Evolutionary conservation across 2,797 vertebrate genomes (phyloP).

Genomic region (Sebastes itinus): DNA sequence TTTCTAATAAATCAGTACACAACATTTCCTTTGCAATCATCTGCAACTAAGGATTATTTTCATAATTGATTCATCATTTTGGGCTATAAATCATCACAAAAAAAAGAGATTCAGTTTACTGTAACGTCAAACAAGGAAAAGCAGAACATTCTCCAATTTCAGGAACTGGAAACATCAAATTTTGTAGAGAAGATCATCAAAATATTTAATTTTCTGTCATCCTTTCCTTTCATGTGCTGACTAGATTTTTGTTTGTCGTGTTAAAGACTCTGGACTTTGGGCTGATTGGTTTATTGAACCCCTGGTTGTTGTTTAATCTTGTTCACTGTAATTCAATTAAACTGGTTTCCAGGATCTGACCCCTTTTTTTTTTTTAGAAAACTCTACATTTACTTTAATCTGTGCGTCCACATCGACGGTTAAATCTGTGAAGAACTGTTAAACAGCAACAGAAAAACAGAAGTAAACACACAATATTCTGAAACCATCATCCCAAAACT

Average conservation of each 20-base stretch:
- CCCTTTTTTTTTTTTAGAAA: no score
- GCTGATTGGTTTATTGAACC: neutral
- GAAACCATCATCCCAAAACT: neutral
- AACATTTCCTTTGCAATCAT: neutral
- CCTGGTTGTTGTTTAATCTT: neutral
- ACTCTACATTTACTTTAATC: neutral
- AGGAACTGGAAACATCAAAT: no score
- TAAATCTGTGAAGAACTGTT: neutral
- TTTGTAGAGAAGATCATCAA: no score
- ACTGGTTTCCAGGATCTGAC: neutral
- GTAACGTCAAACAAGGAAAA: no score
- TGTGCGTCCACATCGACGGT: no score
- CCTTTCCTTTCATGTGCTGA: neutral
- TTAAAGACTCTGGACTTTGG: neutral
- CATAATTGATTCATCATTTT: neutral
- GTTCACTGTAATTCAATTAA: neutral
- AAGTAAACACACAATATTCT: neutral
- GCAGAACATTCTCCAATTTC: no score
- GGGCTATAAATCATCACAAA: neutral
- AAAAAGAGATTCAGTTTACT: no score
- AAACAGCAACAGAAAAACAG: neutral
- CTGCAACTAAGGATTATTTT: neutral
- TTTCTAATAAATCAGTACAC: no score
- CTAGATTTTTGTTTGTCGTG: neutral
- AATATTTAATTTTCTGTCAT: no score